Evolutionary conservation across 92 coral and sea anemone genomes (phyloP).

Genomic region (Ricordea florida): DNA sequence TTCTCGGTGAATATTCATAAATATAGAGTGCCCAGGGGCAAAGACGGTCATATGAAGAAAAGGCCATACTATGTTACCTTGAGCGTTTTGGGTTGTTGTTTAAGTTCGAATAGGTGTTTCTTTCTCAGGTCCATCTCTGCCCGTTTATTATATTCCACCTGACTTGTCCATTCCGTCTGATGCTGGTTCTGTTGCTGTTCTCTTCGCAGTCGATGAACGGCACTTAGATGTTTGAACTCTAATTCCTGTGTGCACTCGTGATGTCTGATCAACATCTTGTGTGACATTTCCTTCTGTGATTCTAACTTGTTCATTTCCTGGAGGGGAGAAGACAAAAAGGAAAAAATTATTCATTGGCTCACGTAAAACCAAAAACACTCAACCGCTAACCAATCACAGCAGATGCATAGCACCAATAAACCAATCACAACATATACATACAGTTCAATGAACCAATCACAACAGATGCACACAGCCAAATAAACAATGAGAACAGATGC

Average conservation of each 20-base stretch:
- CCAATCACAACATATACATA: too few relatives aligned
- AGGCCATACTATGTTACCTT: too few relatives aligned
- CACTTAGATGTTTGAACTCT: slow-evolving; percentile 89
- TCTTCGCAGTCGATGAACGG: slow-evolving; percentile 86
- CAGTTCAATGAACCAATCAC: too few relatives aligned
- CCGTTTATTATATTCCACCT: slow-evolving; percentile 95
- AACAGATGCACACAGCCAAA: too few relatives aligned
- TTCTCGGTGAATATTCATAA: too few relatives aligned
- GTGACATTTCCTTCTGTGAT: slow-evolving; percentile 89
- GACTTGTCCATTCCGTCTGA: slow-evolving; percentile 91
- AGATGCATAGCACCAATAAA: too few relatives aligned
- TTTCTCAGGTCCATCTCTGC: slow-evolving; percentile 91
- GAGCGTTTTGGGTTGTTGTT: slow-evolving; percentile 97
- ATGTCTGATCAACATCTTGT: slow-evolving; percentile 91
- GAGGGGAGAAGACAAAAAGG: background rate
- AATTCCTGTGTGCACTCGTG: slow-evolving; percentile 98
- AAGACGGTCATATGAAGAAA: too few relatives aligned
- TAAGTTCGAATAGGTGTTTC: slow-evolving; percentile 86
- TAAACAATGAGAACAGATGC: too few relatives aligned
- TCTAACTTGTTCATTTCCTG: slow-evolving; percentile 97
- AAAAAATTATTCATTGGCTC: background rate
- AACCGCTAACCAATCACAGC: too few relatives aligned
- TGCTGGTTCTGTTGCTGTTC: slow-evolving; percentile 98
- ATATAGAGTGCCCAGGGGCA: too few relatives aligned
- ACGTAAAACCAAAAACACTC: background rate